Conservation (phyloP, 1,140 invertebrate genomes). For the Scaptomyza hsui region DNA sequence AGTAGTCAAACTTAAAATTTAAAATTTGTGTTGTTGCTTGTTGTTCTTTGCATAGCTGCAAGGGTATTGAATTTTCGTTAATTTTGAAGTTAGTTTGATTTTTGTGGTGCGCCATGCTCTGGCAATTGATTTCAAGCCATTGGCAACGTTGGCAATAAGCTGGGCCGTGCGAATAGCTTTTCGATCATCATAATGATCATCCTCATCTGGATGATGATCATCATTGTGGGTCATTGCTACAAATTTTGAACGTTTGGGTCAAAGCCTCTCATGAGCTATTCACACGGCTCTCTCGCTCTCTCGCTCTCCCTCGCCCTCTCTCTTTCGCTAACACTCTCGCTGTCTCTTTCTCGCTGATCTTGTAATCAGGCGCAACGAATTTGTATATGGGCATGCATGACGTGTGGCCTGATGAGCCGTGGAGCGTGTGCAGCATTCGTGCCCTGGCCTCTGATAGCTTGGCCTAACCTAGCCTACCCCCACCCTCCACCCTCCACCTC, state of each 20-base stretch:
- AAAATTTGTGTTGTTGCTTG: neutral
- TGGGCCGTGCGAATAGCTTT: slow-evolving; percentile 71
- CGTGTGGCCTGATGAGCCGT: slow-evolving; percentile 72
- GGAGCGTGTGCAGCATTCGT: slow-evolving; percentile 52
- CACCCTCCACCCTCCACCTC: neutral
- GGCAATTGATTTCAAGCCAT: slow-evolving; percentile 79
- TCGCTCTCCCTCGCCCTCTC: neutral
- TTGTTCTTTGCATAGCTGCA: neutral
- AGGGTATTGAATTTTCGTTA: slow-evolving; percentile 1
- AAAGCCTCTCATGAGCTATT: slow-evolving; percentile 57
- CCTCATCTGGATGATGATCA: neutral
- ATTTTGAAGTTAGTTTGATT: neutral
- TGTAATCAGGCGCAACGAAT: slow-evolving; percentile 80
- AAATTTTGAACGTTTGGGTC: slow-evolving; percentile 82
- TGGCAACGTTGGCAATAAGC: slow-evolving; percentile 78
- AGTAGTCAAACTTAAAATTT: too few species aligned
- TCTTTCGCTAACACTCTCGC: neutral
- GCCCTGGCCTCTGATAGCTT: slow-evolving; percentile 27
- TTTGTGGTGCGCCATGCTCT: slow-evolving; percentile 57
- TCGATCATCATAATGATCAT: slow-evolving; percentile 60
- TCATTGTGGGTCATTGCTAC: slow-evolving; percentile 69
- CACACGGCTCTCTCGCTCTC: slow-evolving; percentile 48
- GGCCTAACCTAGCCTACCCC: slow-evolving; percentile 3
- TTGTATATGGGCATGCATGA: slow-evolving; percentile 82
- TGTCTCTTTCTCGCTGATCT: slow-evolving; percentile 41